Base-by-base conservation (phyloP, 2,113 vertebrate genomes). In the Mohoua ochrocephala region DNA sequence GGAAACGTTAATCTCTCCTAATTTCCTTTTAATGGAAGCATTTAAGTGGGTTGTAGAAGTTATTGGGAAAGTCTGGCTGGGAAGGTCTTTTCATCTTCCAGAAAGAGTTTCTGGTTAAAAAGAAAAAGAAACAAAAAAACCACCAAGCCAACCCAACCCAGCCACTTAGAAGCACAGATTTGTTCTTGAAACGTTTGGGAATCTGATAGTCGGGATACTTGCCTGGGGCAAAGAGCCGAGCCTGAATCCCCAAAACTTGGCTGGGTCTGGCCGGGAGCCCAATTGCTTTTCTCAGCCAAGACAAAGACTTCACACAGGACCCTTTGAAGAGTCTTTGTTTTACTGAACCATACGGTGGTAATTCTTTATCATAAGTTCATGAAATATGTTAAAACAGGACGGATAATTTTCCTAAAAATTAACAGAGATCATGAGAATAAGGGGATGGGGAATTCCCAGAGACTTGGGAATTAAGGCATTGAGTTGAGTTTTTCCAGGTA, bases 271-370 rank as follows among this genome's bases (percentile, higher is more conserved):
- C 91, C 12, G 1, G 50, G 35, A 78, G 86, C 89, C 89, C 93
- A 81, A 91, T 92, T 92, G 80, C 56, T 91, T 92, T 92, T 78
- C 93, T 89, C 91, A 87, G 80, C 80, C 60, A 17, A 60, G 89
- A 93, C 83, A 89, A 86, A 92, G 69, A 30, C 86, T 95, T 74
- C 63, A 78, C 45, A 79, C 91, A 88, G 89, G 81, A 78, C 80
- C 39, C 91, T 91, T 97, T 93, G 91, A 95, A 95, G 69, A 49
- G 68, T 70, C 70, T 93, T 91, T 95, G 80, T 87, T 93, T 89
- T 63, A 47, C 69, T 92, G 59, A 81, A 2, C 64, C 0, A 0
- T 50, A 33, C 33, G 23, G 45, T 63, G 83, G 42, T 87, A 89
- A 54, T 89, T 87, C 60, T 93, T 75, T 87, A 71, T 84, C 92